Evolutionary conservation across 2,113 vertebrate species (phyloP).

Genomic region (Eupsittula cactorum): DNA sequence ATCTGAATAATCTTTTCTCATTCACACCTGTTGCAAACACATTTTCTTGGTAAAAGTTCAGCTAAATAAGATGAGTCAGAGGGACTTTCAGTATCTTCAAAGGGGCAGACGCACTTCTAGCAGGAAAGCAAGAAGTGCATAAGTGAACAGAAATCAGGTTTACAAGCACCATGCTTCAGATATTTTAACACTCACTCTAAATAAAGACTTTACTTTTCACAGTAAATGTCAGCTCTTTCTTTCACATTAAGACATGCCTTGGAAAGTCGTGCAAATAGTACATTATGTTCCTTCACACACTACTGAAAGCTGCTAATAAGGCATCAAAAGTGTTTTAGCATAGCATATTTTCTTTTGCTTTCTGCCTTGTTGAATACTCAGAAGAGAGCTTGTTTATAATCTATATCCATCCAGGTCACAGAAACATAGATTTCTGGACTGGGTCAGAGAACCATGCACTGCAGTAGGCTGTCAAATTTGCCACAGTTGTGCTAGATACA

Average conservation of each 20-base stretch:
- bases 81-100: background rate
- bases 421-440: background rate
- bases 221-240: constrained; percentile 30
- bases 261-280: constrained; percentile 28
- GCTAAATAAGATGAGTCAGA: constrained; percentile 4
- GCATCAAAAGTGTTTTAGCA: constrained; percentile 11
- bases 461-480: background rate
- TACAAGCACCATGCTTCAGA: background rate
- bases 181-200: constrained; percentile 48
- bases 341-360: background rate
- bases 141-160: constrained; percentile 49
- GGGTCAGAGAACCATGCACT: background rate
- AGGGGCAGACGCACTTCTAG: background rate
- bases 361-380: background rate
- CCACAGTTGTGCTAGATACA: background rate
- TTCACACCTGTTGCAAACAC: background rate
- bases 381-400: background rate
- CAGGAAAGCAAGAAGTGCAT: constrained; percentile 26
- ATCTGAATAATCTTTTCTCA: background rate
- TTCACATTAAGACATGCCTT: background rate
- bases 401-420: background rate
- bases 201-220: constrained; percentile 24
- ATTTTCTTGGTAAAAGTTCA: constrained; percentile 24
- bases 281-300: constrained; percentile 1
- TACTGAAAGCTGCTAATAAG: constrained; percentile 44